These are phyloP conservation scores for Electrona antarctica DNA, from an alignment of 2,113 vertebrate species.

Conservation along the genomic window DNA sequence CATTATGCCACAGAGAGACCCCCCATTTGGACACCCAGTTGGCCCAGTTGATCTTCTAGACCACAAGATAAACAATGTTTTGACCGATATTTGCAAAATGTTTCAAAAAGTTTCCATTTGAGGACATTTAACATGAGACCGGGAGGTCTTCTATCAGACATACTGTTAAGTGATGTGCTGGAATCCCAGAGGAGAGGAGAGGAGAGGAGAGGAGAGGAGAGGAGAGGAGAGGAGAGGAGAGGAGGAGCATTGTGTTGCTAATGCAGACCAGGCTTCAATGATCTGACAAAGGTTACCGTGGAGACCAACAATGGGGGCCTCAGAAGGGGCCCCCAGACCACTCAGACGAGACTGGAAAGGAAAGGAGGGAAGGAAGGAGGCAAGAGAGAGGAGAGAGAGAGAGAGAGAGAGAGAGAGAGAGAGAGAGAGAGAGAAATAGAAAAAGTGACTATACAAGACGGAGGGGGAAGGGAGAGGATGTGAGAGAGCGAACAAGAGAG, in stretches of 20 bases:
- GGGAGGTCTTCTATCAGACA: too few relatives aligned
- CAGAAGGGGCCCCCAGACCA: slow-evolving; percentile 58
- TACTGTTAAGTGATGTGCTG: neutral
- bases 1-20: too few relatives aligned
- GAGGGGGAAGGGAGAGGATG: too few relatives aligned
- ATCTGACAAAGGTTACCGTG: slow-evolving; percentile 81
- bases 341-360: slow-evolving; percentile 40
- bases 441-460: too few relatives aligned
- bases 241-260: slow-evolving; percentile 77
- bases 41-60: too few relatives aligned
- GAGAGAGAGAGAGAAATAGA: slow-evolving; percentile 27
- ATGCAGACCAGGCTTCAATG: slow-evolving; percentile 66
- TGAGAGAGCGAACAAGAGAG: too few relatives aligned
- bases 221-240: slow-evolving; percentile 45
- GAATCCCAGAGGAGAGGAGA: neutral
- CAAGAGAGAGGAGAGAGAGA: slow-evolving; percentile 17
- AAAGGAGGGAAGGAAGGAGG: slow-evolving; percentile 42
- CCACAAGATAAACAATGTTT: too few relatives aligned
- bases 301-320: slow-evolving; percentile 76
- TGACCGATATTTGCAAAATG: too few relatives aligned
- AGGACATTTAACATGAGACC: too few relatives aligned
- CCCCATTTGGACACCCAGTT: too few relatives aligned
- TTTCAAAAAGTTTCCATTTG: too few relatives aligned
- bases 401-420: slow-evolving; percentile 25
- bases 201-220: neutral